phyloP scores from a whole-genome alignment of 2,797 vertebrate genomes.

The Chelonia mydas region DNA sequence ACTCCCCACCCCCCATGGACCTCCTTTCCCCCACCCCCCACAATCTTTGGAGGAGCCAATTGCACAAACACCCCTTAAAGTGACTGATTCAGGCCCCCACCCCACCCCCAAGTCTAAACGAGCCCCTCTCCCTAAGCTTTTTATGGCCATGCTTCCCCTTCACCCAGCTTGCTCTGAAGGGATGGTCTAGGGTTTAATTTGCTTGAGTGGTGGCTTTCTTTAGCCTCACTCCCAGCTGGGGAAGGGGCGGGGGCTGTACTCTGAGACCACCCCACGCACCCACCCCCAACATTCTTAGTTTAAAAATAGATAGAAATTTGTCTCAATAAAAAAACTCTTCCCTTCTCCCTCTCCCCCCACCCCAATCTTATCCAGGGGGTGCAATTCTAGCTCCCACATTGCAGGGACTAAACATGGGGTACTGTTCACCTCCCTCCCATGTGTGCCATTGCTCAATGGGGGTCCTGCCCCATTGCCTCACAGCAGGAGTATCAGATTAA shows the following conservation, averaged over 20 bases:
- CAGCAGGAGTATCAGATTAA: not conserved
- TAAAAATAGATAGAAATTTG: not conserved
- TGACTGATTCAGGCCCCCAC: slow-evolving; percentile 17
- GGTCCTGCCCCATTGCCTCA: not conserved
- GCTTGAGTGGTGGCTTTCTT: not conserved
- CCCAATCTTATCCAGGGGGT: not conserved
- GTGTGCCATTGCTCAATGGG: not conserved
- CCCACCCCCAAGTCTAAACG: not conserved
- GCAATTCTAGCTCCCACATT: not conserved
- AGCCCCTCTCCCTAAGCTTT: not conserved
- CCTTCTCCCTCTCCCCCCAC: not conserved
- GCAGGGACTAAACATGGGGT: not conserved
- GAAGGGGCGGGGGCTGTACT: not conserved
- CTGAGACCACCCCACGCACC: not conserved
- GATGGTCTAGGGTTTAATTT: not conserved
- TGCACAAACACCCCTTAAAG: slow-evolving; percentile 69
- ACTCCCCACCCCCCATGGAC: not conserved
- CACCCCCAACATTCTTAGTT: not conserved
- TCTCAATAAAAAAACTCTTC: not conserved
- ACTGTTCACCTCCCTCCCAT: not conserved
- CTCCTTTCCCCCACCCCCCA: not conserved
- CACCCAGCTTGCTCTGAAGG: not conserved
- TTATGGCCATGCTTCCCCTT: not conserved
- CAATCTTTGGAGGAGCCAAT: slow-evolving; percentile 58
- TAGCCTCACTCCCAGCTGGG: not conserved